Evolutionary conservation across 1,140 invertebrate genomes (phyloP).

Genomic region (Nasonia vitripennis): DNA sequence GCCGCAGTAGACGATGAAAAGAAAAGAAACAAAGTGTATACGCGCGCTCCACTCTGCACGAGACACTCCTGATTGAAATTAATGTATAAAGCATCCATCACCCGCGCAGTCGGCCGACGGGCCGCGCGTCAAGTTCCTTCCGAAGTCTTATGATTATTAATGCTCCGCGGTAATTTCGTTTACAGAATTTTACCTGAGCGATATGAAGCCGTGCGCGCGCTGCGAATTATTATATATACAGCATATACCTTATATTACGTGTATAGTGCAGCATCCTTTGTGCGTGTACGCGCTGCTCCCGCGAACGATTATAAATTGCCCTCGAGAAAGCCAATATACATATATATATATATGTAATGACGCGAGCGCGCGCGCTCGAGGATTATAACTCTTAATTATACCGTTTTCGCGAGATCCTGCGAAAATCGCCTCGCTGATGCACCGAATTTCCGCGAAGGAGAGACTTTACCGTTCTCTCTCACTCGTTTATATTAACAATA

Average conservation of each 20-base stretch:
- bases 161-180: neutral
- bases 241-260: too few relatives aligned
- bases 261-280: too few relatives aligned
- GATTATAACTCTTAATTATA: neutral
- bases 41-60: neutral
- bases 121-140: neutral
- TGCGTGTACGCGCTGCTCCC: too few relatives aligned
- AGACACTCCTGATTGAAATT: constrained; percentile 4
- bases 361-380: neutral
- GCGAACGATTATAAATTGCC: neutral
- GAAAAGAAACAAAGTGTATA: neutral
- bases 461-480: constrained; percentile 3
- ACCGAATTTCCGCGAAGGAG: neutral
- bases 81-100: neutral
- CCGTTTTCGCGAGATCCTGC: neutral
- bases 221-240: neutral
- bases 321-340: neutral
- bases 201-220: neutral
- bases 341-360: neutral
- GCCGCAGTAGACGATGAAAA: neutral
- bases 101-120: neutral
- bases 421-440: neutral
- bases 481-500: constrained; percentile 14
- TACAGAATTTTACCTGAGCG: neutral
- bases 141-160: constrained; percentile 4